Conservation (phyloP, 2,797 vertebrate genomes). For the Hyperoplus lanceolatus region DNA sequence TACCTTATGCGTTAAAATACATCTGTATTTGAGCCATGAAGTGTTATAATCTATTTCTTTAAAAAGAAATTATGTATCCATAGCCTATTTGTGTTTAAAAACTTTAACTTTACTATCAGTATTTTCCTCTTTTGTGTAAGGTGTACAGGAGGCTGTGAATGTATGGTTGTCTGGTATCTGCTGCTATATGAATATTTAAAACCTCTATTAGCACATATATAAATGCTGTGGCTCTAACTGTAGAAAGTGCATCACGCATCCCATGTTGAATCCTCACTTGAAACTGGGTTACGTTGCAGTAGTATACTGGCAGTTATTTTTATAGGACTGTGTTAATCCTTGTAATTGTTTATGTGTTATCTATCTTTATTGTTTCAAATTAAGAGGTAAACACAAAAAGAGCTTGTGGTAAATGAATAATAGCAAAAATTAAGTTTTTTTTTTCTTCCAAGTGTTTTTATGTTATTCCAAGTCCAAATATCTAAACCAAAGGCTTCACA, state of each 20-base stretch:
- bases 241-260: neutral
- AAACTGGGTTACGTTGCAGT: slow-evolving; percentile 3
- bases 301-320: slow-evolving; percentile 7
- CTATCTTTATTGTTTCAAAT: slow-evolving; percentile 35
- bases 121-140: neutral
- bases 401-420: neutral
- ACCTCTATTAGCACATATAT: neutral
- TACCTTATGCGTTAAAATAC: neutral
- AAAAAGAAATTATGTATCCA: neutral
- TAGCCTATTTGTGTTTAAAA: neutral
- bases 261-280: slow-evolving; percentile 8
- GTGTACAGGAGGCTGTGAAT: slow-evolving; percentile 7
- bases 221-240: slow-evolving; percentile 1
- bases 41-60: no score
- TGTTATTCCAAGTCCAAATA: neutral
- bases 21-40: slow-evolving; percentile 3
- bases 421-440: neutral
- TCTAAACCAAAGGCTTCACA: neutral
- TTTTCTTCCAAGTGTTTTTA: neutral
- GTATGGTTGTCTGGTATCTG: neutral
- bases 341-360: slow-evolving; percentile 29
- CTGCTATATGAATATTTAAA: neutral
- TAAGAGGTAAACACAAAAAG: slow-evolving; percentile 26
- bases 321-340: slow-evolving; percentile 9
- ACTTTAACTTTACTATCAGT: neutral